phyloP scores from a whole-genome alignment of 2,113 vertebrate species.

The Pelobates fuscus region DNA sequence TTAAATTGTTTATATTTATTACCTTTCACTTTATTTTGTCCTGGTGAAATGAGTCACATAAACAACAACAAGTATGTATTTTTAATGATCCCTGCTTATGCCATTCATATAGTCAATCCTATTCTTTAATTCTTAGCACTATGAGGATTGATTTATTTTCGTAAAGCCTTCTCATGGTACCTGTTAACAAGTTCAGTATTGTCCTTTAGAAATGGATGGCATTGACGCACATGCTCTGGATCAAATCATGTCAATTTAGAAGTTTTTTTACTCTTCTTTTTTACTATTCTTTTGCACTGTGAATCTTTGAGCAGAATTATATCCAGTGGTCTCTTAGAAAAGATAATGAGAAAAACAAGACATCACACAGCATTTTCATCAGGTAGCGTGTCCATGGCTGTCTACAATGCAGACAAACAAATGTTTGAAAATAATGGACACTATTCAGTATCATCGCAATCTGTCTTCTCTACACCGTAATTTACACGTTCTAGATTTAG shows the following conservation, averaged over 20 bases:
- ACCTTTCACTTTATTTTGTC: neutral
- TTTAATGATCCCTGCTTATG: constrained; percentile 14
- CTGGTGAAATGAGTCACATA: constrained; percentile 3
- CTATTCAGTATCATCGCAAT: neutral
- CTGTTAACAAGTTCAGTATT: constrained; percentile 2
- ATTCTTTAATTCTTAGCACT: neutral
- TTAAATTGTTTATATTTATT: too few relatives aligned
- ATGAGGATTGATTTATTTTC: constrained; percentile 2
- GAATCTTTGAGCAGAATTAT: constrained; percentile 14
- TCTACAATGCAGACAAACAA: neutral
- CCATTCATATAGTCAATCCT: neutral
- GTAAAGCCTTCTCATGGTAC: neutral
- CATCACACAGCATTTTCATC: constrained; percentile 10
- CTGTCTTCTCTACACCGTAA: neutral
- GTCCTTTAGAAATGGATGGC: constrained; percentile 21
- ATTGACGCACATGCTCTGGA: constrained; percentile 14
- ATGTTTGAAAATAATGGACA: neutral
- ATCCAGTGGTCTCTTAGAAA: constrained; percentile 1
- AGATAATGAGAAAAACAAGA: constrained; percentile 24
- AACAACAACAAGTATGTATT: neutral
- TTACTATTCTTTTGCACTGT: constrained; percentile 9
- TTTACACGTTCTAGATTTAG: too few relatives aligned
- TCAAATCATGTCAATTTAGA: constrained; percentile 19
- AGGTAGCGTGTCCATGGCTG: neutral
- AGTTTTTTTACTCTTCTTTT: neutral